A percentile compares a stretch with the other conserved stretches of the same genome.
Evolutionary conservation across 1,140 invertebrate species (phyloP).

Genomic region (Fragariocoptes setiger): DNA sequence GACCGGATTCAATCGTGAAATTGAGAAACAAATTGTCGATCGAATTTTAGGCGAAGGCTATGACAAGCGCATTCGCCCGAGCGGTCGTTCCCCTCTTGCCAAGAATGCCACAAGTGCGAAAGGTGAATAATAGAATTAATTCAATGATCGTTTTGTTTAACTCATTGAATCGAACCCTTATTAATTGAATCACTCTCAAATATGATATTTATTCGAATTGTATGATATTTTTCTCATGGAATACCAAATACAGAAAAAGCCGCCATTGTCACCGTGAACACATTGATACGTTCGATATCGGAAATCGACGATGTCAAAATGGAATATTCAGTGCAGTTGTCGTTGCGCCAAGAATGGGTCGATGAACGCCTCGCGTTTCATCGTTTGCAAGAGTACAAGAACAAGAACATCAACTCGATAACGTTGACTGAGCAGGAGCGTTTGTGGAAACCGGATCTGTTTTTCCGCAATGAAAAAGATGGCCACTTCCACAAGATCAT

Average conservation of each 20-base stretch:
- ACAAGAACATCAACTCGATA: slow-evolving; percentile 14
- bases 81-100: too few species aligned
- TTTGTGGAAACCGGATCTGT: slow-evolving; percentile 23
- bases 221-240: too few species aligned
- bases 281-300: slow-evolving; percentile 19
- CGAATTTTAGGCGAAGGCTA: not conserved
- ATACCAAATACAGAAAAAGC: slow-evolving; percentile 20
- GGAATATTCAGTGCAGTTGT: slow-evolving; percentile 19
- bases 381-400: slow-evolving; percentile 4
- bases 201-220: too few species aligned
- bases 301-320: slow-evolving; percentile 21
- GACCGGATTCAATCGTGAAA: not conserved
- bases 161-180: too few species aligned
- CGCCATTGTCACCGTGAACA: slow-evolving; percentile 19
- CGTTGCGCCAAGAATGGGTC: slow-evolving; percentile 14
- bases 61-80: not conserved
- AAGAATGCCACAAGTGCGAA: too few species aligned
- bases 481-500: slow-evolving; percentile 20
- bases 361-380: slow-evolving; percentile 5
- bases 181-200: too few species aligned
- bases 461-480: slow-evolving; percentile 22
- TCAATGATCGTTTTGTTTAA: too few species aligned
- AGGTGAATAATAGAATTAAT: too few species aligned
- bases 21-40: not conserved
- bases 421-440: slow-evolving; percentile 16